A percentile compares a stretch with the other conserved stretches of the same genome.
These are phyloP conservation scores for Pediacus dermestoides DNA, from an alignment of 2,888 invertebrate species.

Conservation along the genomic window DNA sequence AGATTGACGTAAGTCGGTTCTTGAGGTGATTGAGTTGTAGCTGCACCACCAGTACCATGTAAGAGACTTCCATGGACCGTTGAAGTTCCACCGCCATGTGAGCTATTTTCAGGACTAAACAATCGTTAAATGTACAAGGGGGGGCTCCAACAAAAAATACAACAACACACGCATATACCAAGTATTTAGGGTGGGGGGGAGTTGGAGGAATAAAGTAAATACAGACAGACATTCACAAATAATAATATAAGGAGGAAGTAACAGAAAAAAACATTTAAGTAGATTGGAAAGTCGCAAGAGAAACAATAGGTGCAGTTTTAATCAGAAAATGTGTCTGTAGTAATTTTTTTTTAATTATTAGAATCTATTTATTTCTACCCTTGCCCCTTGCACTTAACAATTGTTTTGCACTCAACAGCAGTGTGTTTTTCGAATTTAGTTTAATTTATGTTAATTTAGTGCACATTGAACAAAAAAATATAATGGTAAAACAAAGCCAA, in stretches of 20 bases:
- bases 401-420: slow-evolving; percentile 44
- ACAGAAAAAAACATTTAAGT: slow-evolving; percentile 18
- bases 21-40: slow-evolving; percentile 67
- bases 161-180: slow-evolving; percentile 11
- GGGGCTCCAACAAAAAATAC: slow-evolving; percentile 35
- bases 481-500: slow-evolving; percentile 58
- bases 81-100: slow-evolving; percentile 44
- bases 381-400: slow-evolving; percentile 51
- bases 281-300: slow-evolving; percentile 21
- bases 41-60: slow-evolving; percentile 55
- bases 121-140: slow-evolving; percentile 50
- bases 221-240: slow-evolving; percentile 26
- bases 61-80: slow-evolving; percentile 48
- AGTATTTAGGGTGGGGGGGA: slow-evolving; percentile 16
- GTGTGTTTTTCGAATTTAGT: slow-evolving; percentile 47
- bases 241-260: slow-evolving; percentile 21
- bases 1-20: slow-evolving; percentile 94
- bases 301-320: slow-evolving; percentile 34
- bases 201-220: slow-evolving; percentile 23
- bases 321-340: slow-evolving; percentile 71
- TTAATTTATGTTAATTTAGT: slow-evolving; percentile 27
- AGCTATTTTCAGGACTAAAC: slow-evolving; percentile 52
- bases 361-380: no score
- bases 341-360: slow-evolving; percentile 20
- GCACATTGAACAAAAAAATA: no score